Evolutionary conservation across 2,113 vertebrate species (phyloP).

Genomic region (Crotalus helleri): DNA sequence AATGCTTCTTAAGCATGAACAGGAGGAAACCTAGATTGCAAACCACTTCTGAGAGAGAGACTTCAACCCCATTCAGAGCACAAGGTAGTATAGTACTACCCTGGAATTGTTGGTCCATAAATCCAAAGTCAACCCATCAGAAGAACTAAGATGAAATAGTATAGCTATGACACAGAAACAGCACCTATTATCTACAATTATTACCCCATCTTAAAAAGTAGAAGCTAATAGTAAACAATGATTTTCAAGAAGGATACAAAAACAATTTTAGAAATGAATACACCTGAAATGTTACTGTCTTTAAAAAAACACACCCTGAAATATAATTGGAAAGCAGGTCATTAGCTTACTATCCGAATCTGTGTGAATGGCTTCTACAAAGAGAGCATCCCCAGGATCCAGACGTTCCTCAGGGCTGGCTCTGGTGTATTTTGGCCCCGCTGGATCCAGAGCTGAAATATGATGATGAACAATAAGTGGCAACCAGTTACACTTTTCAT

Average conservation of each 20-base stretch:
- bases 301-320: neutral
- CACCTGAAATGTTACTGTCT: neutral
- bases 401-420: constrained; percentile 81
- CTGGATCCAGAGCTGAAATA: constrained; percentile 84
- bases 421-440: constrained; percentile 87
- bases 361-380: constrained; percentile 93
- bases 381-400: constrained; percentile 87
- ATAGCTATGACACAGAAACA: neutral
- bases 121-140: neutral
- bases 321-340: accelerated
- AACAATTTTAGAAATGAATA: neutral
- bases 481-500: neutral
- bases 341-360: constrained; percentile 88
- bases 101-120: neutral
- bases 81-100: neutral
- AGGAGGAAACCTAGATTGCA: neutral
- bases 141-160: neutral
- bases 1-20: neutral
- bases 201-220: neutral
- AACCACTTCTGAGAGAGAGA: neutral
- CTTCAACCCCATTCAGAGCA: neutral
- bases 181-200: neutral
- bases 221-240: neutral
- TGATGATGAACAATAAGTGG: constrained; percentile 27
- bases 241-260: neutral